Evolutionary conservation across 2,113 vertebrate species (phyloP).

Genomic region (Dasyurus viverrinus): DNA sequence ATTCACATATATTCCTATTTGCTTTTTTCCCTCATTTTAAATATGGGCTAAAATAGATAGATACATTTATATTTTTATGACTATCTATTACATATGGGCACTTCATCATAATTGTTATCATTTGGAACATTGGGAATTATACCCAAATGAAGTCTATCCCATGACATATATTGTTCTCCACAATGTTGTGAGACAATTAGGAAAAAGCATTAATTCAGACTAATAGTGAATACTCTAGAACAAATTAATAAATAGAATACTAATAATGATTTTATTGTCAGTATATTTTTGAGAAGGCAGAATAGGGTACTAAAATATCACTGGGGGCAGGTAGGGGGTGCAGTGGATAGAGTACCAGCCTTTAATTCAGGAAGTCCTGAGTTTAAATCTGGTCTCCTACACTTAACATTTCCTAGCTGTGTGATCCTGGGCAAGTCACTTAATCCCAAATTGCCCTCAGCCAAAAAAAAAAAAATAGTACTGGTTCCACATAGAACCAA

Average conservation of each 20-base stretch:
- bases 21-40: constrained; percentile 12
- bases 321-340: neutral
- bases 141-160: neutral
- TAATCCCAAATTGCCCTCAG: too few relatives aligned
- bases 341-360: too few relatives aligned
- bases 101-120: neutral
- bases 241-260: neutral
- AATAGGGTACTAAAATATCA: neutral
- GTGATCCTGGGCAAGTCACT: too few relatives aligned
- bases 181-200: neutral
- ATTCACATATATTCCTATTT: neutral
- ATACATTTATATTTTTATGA: constrained; percentile 10
- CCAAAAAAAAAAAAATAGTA: too few relatives aligned
- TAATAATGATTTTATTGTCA: neutral
- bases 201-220: neutral
- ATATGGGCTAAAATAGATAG: neutral
- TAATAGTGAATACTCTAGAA: neutral
- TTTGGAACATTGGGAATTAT: neutral
- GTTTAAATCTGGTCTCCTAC: too few relatives aligned
- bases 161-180: neutral
- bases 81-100: neutral
- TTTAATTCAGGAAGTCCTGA: too few relatives aligned
- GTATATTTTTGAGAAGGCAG: neutral
- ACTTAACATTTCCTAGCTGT: too few relatives aligned
- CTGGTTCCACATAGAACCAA: neutral